Conservation (phyloP, 2,113 vertebrate species). For the Chunga burmeisteri region DNA sequence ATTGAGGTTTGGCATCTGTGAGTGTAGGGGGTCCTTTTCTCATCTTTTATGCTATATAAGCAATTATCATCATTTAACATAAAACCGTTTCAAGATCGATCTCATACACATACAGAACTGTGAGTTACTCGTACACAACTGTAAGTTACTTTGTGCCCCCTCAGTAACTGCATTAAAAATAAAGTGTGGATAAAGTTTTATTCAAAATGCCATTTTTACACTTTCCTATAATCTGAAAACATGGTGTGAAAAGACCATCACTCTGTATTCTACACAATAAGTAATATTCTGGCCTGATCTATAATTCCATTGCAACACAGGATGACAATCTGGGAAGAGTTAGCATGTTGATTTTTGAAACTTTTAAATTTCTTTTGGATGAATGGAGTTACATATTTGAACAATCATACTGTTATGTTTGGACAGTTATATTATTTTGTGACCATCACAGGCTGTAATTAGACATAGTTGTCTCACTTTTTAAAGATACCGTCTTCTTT, state of each 20-base stretch:
- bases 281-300: neutral
- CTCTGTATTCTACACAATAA: neutral
- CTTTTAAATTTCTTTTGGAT: neutral
- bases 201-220: neutral
- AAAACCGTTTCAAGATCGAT: neutral
- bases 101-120: neutral
- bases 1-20: neutral
- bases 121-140: neutral
- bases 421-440: neutral
- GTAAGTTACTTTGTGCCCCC: neutral
- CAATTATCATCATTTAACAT: neutral
- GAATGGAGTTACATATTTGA: neutral
- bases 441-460: neutral
- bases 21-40: neutral
- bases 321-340: neutral
- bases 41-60: neutral
- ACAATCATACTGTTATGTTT: slow-evolving; percentile 2
- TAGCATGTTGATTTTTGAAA: neutral
- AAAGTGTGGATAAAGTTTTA: neutral
- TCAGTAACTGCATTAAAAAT: neutral
- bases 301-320: neutral
- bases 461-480: neutral
- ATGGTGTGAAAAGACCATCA: neutral
- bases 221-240: neutral
- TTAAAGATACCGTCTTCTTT: neutral